Evolutionary conservation across 2,113 vertebrate species (phyloP).

Genomic region (Donacobius atricapilla): DNA sequence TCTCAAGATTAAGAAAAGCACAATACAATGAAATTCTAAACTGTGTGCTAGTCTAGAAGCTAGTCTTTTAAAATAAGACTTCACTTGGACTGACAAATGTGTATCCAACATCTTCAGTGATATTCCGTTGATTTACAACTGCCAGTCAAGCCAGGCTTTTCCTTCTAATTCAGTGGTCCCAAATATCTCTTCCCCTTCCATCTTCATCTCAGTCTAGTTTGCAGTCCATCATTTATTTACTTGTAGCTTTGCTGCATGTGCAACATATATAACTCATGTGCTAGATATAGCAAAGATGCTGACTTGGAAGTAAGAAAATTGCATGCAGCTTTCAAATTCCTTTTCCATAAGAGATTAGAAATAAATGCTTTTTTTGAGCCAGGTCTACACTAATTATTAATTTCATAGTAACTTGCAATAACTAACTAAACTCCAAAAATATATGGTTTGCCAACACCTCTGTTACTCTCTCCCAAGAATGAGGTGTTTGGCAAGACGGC

Average conservation of each 20-base stretch:
- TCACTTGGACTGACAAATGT: not conserved
- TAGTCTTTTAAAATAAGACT: not conserved
- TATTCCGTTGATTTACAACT: not conserved
- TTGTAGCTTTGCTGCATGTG: not conserved
- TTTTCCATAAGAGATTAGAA: not conserved
- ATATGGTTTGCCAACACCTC: not conserved
- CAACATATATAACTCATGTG: not conserved
- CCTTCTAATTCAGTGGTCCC: not conserved
- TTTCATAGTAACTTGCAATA: not conserved
- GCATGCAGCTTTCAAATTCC: not conserved
- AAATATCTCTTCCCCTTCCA: not conserved
- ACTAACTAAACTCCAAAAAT: not conserved
- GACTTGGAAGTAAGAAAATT: not conserved
- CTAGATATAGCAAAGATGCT: not conserved
- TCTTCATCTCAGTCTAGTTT: not conserved
- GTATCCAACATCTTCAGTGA: not conserved
- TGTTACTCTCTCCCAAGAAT: not conserved
- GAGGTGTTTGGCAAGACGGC: not conserved
- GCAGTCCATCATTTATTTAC: not conserved
- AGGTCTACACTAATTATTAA: not conserved
- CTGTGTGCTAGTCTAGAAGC: not conserved
- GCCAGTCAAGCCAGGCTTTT: not conserved
- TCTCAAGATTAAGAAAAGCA: not conserved
- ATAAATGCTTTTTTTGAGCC: not conserved
- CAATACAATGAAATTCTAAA: not conserved